Evolutionary conservation across 2,888 invertebrate genomes (phyloP), one percentile per base, ranked within the genome.

Genomic region (Heliothis peltigera): DNA sequence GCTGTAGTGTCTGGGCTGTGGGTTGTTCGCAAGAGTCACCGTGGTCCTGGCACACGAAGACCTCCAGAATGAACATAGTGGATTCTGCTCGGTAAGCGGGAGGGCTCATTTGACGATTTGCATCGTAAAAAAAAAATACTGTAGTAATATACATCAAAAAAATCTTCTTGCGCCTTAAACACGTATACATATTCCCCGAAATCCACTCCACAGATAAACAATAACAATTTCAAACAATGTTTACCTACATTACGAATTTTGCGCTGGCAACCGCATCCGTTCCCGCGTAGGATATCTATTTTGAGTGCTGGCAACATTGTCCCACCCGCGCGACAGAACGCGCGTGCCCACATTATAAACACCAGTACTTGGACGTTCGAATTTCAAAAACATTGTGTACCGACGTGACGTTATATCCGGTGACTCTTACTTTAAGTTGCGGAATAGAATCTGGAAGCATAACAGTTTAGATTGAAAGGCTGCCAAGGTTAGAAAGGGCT

Each of bases 321-420:
- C 93, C 84, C 85, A 85, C 85, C 84, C 84, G 80, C 80, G 91
- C 92, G 94, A 93, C 93, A 93, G 87, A 87, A 86, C 90, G 94
- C 89, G 90, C 94, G 94, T 94, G 94, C 92, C 86, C 85, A 75
- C 87, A 84, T 82, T 87, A 92, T 93, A 94, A 94, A 94, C 94
- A 93, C 84, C 82, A 85, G 88, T 88, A 81, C 87, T 84, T 84
- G 85, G 88, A 88, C 90, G 94, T 92, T 94, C 92, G 86, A 85
- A 92, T 93, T 94, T 92, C 94, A 92, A 93, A 92, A 94, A 94
- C 94, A 94, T 86, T 84, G 82, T 80, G 83, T 80, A 85, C 90
- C 91, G 92, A 90, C 92, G 90, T 93, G 92, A 92, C 92, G 92
- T 86, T 87, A 89, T 91, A 92, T 94, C 94, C 94, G 93, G 92